These are phyloP conservation scores for Cricetomys ansorgei DNA, from an alignment of 2,113 vertebrate species.

Conservation along the genomic window DNA sequence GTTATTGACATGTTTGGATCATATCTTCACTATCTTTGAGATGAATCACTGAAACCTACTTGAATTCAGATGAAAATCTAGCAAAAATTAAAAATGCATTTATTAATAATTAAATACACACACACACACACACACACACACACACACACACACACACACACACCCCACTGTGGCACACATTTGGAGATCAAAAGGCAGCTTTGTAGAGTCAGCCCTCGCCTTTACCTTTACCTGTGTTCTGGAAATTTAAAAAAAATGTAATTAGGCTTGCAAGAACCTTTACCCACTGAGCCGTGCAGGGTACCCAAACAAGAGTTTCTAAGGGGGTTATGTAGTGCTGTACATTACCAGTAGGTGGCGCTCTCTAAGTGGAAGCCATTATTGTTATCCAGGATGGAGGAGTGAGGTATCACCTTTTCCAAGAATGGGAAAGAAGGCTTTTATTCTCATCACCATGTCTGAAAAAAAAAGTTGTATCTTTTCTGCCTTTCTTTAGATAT, in stretches of 20 bases:
- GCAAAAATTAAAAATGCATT: not conserved
- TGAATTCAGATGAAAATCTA: not conserved
- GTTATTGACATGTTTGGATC: conserved; percentile 5
- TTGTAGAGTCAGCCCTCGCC: not conserved
- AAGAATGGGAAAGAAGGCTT: not conserved
- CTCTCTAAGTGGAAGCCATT: not conserved
- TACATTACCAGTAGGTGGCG: not conserved
- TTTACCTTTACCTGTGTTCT: not conserved
- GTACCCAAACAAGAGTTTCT: not conserved
- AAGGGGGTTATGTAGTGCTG: not conserved
- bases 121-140: too few relatives aligned
- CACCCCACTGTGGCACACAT: not conserved
- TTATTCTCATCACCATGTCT: not conserved
- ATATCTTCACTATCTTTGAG: conserved; percentile 9
- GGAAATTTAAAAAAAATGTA: too few relatives aligned
- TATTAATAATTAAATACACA: not conserved
- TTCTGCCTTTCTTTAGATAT: conserved; percentile 1
- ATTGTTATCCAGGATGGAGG: not conserved
- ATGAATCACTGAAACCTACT: not conserved
- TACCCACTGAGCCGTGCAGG: not conserved
- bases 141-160: too few relatives aligned
- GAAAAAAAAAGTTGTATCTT: not conserved
- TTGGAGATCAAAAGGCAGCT: not conserved
- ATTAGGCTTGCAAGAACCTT: not conserved
- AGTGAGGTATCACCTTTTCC: not conserved